Base-by-base conservation (phyloP, 2,888 invertebrate genomes). In the Cryptosula pallasiana region DNA sequence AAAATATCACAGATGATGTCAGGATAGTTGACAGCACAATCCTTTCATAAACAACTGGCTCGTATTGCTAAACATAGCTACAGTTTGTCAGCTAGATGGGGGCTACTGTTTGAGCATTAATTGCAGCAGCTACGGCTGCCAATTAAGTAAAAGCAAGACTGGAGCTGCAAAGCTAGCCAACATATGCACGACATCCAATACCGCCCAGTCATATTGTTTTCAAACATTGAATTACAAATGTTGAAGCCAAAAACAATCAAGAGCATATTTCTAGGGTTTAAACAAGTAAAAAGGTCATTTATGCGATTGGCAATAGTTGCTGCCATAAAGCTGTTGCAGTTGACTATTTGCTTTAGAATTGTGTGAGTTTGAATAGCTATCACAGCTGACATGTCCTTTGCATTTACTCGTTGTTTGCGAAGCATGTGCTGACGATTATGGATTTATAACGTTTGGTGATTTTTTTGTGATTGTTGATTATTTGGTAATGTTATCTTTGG, bases 121-220 rank as follows among this genome's bases (percentile, higher is more conserved):
- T 5, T 16, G 32, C 9, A 63, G 27, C 63, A 63, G 63, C 63
- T 63, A 63, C n/a, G 63, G 29, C 63, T 63, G 63, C 63, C 63
- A 63, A 63, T 63, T 63, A 63, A 27, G 29, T 25, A 2, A 34
- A 32, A 34, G 32, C 20, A 20, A 63, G 32, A 34, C 2, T 13
- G 29, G 9, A 20, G 45, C 45, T 45, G 20, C 5, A 45, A 45
- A 45, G 45, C 5, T 20, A 20, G 20, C 9, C 45, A 45, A 45
- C 45, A 20, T 5, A 5, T 45, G 20, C 9, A 45, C 5, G 45
- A 45, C 45, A 45, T 45, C 20, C 20, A 45, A 45, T 45, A 45
- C 20, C 45, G 20, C 45, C 45, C 45, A 20, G 5, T 13, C 9
- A 45, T 45, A 45, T 45, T 5, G 9, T 45, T 45, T 45, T 45